These are phyloP conservation scores for Molossus alvarezi DNA, from an alignment of 2,797 vertebrate species.

Conservation along the genomic window DNA sequence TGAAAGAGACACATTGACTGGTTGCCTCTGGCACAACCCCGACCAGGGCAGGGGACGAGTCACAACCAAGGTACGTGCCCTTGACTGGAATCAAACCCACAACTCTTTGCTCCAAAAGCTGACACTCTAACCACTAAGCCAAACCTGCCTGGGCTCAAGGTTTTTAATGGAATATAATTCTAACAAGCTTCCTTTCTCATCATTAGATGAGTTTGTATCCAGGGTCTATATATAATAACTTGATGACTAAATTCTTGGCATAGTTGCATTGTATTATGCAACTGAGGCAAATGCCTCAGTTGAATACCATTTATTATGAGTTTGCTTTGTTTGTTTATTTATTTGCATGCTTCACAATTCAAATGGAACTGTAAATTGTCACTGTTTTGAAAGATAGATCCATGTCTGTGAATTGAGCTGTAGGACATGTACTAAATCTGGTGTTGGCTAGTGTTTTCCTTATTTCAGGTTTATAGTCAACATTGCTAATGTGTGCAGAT, in stretches of 20 bases:
- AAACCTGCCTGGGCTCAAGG: too few species aligned
- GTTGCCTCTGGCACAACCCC: too few species aligned
- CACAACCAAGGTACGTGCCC: too few species aligned
- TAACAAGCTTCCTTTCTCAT: not conserved
- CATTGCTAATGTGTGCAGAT: slow-evolving; percentile 86
- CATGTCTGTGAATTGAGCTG: slow-evolving; percentile 82
- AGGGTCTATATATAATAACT: not conserved
- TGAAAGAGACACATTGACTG: too few species aligned
- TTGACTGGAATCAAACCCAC: too few species aligned
- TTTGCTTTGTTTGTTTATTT: not conserved
- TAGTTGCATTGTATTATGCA: not conserved
- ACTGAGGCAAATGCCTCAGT: not conserved
- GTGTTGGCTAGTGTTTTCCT: slow-evolving; percentile 82
- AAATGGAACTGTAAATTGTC: not conserved
- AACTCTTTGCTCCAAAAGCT: too few species aligned
- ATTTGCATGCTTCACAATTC: not conserved
- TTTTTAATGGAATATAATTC: not conserved
- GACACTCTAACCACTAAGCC: too few species aligned
- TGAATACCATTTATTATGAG: slow-evolving; percentile 4
- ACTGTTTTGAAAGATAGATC: slow-evolving; percentile 83
- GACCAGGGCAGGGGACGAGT: too few species aligned
- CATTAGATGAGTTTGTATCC: not conserved
- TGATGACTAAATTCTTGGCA: not conserved
- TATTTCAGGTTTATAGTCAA: slow-evolving; percentile 85
- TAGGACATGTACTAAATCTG: slow-evolving; percentile 85